These are phyloP conservation scores for Mallotus villosus DNA, from an alignment of 2,797 vertebrate species.

Conservation along the genomic window DNA sequence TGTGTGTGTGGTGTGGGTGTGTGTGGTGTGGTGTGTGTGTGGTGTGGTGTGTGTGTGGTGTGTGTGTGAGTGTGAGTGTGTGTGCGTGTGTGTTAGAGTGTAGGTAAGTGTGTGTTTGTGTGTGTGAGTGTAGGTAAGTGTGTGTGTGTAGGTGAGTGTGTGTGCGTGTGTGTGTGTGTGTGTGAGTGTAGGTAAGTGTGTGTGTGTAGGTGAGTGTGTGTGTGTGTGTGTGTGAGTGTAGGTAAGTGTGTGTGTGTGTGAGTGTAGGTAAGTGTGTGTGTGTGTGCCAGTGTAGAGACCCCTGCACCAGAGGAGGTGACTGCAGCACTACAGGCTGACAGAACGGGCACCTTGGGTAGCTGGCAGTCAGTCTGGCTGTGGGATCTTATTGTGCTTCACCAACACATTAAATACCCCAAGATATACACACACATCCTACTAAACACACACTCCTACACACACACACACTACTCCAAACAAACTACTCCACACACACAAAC, in stretches of 20 bases:
- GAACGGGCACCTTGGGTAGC: conserved; percentile 74
- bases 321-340: conserved; percentile 69
- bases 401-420: conserved; percentile 31
- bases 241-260: conserved; percentile 29
- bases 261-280: conserved; percentile 22
- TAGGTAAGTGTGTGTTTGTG: not conserved
- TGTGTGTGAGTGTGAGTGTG: no score
- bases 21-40: conserved; percentile 28
- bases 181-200: not conserved
- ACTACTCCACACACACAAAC: not conserved
- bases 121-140: not conserved
- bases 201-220: conserved; percentile 28
- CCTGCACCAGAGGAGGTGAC: conserved; percentile 66
- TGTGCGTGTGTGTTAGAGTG: not conserved
- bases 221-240: conserved; percentile 23
- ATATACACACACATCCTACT: conserved; percentile 9
- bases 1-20: not conserved
- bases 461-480: conserved; percentile 1
- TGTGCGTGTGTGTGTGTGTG: not conserved
- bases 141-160: conserved; percentile 30
- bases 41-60: conserved; percentile 16
- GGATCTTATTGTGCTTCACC: conserved; percentile 41
- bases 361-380: conserved; percentile 47
- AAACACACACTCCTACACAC: conserved; percentile 6
- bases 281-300: conserved; percentile 52